A percentile compares a stretch with the other conserved stretches of the same genome.
Evolutionary conservation across 2,113 vertebrate species (phyloP).

Genomic region (Periophthalmodon schlosseri): DNA sequence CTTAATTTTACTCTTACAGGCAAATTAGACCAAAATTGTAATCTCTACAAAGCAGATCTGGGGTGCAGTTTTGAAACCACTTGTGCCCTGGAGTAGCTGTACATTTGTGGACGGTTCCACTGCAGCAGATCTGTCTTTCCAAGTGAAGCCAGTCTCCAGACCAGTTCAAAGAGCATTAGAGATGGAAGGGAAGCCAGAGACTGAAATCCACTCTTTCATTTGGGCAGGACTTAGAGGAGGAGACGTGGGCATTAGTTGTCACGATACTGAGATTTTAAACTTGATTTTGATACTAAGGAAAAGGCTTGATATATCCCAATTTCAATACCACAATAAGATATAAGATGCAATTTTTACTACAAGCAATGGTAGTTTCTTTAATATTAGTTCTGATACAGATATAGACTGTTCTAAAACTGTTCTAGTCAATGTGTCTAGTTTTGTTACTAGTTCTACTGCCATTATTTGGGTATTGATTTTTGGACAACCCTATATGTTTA

Average conservation of each 20-base stretch:
- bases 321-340: not conserved
- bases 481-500: no score
- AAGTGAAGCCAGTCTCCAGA: not conserved
- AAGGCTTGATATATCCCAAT: not conserved
- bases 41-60: not conserved
- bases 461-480: no score
- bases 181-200: not conserved
- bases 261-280: not conserved
- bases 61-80: not conserved
- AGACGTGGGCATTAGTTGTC: not conserved
- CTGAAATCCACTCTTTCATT: not conserved
- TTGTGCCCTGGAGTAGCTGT: not conserved
- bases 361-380: no score
- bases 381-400: no score
- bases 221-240: not conserved
- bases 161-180: not conserved
- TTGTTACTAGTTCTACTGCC: no score
- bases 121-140: not conserved
- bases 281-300: not conserved
- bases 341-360: no score
- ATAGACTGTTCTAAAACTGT: no score
- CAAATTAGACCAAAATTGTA: not conserved
- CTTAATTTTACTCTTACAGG: not conserved
- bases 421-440: no score
- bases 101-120: not conserved